Conservation (phyloP, 1,140 invertebrate species). For the Drosophila novamexicana region DNA sequence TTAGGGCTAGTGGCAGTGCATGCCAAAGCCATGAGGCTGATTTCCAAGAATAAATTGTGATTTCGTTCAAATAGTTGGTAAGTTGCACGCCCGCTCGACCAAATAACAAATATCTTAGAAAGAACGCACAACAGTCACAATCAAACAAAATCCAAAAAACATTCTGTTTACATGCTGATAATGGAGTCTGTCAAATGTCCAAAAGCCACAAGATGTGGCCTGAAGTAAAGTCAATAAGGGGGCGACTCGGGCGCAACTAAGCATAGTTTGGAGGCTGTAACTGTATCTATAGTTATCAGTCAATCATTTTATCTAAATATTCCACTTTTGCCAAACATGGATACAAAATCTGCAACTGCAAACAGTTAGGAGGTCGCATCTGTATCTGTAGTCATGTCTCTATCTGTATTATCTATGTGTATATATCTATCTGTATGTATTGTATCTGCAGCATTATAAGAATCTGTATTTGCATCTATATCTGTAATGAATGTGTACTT, state of each 20-base stretch:
- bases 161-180: constrained; percentile 46
- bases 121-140: constrained; percentile 28
- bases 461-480: constrained; percentile 9
- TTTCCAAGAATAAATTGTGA: constrained; percentile 72
- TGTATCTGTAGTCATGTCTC: background rate
- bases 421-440: no score
- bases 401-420: background rate
- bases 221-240: constrained; percentile 37
- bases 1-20: constrained; percentile 37
- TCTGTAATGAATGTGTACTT: background rate
- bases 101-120: constrained; percentile 28
- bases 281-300: background rate
- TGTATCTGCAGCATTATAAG: no score
- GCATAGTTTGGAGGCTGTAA: background rate
- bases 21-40: constrained; percentile 74
- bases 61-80: constrained; percentile 58
- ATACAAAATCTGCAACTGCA: background rate
- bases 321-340: no score
- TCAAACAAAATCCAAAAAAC: constrained; percentile 33
- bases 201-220: constrained; percentile 16
- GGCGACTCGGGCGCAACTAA: background rate
- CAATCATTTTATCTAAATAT: no score
- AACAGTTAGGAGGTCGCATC: background rate
- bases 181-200: constrained; percentile 27
- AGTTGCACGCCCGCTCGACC: constrained; percentile 23